Evolutionary conservation across 2,113 vertebrate genomes (phyloP), one percentile per base, ranked within the genome.

Genomic region (Natator depressus): DNA sequence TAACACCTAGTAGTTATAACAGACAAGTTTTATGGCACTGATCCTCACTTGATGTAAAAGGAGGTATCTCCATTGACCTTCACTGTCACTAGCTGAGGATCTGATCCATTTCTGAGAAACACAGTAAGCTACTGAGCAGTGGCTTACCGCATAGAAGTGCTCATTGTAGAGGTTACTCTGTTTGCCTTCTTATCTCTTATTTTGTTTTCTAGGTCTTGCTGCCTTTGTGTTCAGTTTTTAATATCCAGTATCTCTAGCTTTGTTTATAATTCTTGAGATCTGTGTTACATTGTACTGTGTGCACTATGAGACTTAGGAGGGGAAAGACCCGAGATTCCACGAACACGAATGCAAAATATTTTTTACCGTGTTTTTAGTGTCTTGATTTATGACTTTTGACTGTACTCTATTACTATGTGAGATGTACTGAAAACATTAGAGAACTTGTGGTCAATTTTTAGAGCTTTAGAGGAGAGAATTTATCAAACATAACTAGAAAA

Each of bases 401-500:
- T 72, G 20, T 88, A 25, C 55, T 65, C 5, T 57, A 10, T 50
- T 81, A 91, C 65, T 80, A 65, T 27, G 1, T 51, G 55, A 83
- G 46, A 87, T 19, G 51, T 53, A 53, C 6, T 53, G 51, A 53
- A 85, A 91, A 85, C 80, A n/a, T 76, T 93, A 38, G 35, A 85
- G 59, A n/a, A 83, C 55, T 86, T 89, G 11, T 42, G 38, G 84
- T 83, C 76, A 42, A 29, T 69, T 87, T 87, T 75, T 31, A 91
- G 27, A 10, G 12, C 84, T 92, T 84, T 88, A 38, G 24, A 84
- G 59, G 9, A 49, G n/a, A 87, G 87, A 89, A 22, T 82, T 50
- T 81, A 69, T 62, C 35, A 85, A 90, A 91, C 88, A 25, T 85
- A 94, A 89, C 80, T 78, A 76, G 82, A 81, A 94, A 82, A 17